A percentile compares a stretch with the other conserved stretches of the same genome.
phyloP scores from a whole-genome alignment of 2,888 invertebrate genomes.

The Osmoderma eremita region DNA sequence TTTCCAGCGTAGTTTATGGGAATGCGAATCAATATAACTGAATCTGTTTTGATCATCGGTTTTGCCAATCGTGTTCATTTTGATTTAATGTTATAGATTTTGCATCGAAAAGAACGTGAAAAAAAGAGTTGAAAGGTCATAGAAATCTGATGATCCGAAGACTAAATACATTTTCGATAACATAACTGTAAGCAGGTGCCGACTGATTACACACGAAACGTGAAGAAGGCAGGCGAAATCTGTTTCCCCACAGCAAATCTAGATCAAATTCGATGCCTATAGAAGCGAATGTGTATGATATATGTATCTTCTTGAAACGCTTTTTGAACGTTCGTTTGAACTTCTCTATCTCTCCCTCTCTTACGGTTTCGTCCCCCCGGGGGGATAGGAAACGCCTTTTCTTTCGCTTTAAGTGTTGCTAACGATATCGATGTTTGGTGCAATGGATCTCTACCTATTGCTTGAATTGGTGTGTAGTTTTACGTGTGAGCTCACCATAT shows the following conservation, averaged over 20 bases:
- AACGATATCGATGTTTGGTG: constrained; percentile 26
- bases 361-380: too few relatives aligned
- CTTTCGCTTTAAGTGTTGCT: constrained; percentile 45
- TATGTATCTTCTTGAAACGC: too few relatives aligned
- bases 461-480: constrained; percentile 50
- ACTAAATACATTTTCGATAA: constrained; percentile 18
- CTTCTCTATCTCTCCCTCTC: too few relatives aligned
- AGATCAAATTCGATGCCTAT: too few relatives aligned
- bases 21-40: too few relatives aligned
- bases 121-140: constrained; percentile 26
- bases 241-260: too few relatives aligned
- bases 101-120: neutral
- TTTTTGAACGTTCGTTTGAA: too few relatives aligned
- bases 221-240: neutral
- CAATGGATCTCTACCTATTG: constrained; percentile 44
- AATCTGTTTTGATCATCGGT: too few relatives aligned
- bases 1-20: too few relatives aligned
- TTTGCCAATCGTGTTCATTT: too few relatives aligned
- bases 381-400: constrained; percentile 15
- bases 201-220: constrained; percentile 57
- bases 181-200: constrained; percentile 56
- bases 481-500: constrained; percentile 18
- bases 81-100: neutral
- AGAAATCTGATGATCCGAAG: constrained; percentile 52
- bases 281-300: too few relatives aligned